These are phyloP conservation scores for Papilio elwesi DNA, from an alignment of 2,888 invertebrate species.

Conservation along the genomic window DNA sequence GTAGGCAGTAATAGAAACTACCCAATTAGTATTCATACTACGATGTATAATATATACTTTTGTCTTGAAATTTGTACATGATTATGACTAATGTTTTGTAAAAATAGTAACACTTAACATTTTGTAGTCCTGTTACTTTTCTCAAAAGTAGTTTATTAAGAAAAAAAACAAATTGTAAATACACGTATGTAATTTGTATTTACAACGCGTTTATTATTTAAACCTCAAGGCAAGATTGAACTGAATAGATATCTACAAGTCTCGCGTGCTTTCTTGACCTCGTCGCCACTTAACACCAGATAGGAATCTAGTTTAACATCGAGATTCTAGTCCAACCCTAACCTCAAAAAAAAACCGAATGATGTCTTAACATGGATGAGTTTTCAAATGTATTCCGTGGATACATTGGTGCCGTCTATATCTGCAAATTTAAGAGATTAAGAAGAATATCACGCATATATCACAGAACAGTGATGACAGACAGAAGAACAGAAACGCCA, in stretches of 20 bases:
- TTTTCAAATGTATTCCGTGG: background rate
- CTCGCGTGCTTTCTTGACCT: constrained; percentile 26
- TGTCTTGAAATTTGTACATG: too few species aligned
- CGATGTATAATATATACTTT: too few species aligned
- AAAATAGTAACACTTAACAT: too few species aligned
- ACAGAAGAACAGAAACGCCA: too few species aligned
- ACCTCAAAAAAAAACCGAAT: background rate
- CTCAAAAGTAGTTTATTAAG: background rate
- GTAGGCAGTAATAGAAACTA: too few species aligned
- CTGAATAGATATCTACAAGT: constrained; percentile 17
- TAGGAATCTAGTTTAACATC: constrained; percentile 10
- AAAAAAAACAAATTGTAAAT: background rate
- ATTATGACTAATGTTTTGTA: too few species aligned
- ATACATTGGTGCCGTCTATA: background rate
- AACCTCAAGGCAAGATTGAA: constrained; percentile 9
- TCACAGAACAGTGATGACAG: too few species aligned
- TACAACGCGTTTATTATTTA: background rate
- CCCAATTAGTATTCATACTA: too few species aligned
- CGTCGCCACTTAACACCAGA: constrained; percentile 11
- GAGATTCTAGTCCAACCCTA: constrained; percentile 10
- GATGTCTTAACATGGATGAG: too few species aligned
- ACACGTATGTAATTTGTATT: background rate
- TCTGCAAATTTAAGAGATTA: too few species aligned
- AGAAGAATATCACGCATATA: too few species aligned
- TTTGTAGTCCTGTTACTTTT: too few species aligned